Conservation (phyloP, 2,113 vertebrate genomes). For the Stictonetta naevosa region DNA sequence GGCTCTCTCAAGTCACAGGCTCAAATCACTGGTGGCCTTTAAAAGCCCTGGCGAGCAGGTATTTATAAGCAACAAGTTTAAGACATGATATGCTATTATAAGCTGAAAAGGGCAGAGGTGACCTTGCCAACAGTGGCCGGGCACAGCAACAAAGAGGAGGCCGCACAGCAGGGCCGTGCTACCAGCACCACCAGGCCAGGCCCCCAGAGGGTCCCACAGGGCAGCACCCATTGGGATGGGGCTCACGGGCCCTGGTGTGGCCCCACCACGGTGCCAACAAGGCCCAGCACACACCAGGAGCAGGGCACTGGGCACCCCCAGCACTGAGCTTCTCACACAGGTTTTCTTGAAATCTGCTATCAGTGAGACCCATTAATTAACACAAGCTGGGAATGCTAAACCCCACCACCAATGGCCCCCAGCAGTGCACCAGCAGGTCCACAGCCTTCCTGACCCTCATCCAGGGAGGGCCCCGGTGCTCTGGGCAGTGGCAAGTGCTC, state of each 20-base stretch:
- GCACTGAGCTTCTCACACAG: neutral
- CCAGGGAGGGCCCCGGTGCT: too few species aligned
- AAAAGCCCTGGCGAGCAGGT: neutral
- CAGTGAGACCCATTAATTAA: neutral
- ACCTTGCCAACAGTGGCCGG: neutral
- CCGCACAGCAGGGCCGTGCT: too few species aligned
- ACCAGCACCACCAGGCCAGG: accelerated
- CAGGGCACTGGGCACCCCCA: neutral
- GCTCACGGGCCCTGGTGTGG: too few species aligned
- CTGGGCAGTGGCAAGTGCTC: neutral
- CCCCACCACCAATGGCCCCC: neutral
- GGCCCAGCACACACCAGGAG: neutral
- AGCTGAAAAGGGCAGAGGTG: neutral
- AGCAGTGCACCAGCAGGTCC: neutral
- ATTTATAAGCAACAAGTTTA: neutral
- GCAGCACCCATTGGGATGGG: neutral
- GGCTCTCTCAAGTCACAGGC: neutral
- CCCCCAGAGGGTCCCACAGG: accelerated
- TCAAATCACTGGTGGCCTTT: neutral
- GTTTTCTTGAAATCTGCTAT: neutral
- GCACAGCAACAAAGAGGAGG: neutral
- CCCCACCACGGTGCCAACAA: too few species aligned
- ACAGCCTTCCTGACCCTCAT: neutral
- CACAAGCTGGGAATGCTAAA: neutral
- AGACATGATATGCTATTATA: neutral